Evolutionary conservation across 1,140 invertebrate species (phyloP).

Genomic region (Brachionus angularis): DNA sequence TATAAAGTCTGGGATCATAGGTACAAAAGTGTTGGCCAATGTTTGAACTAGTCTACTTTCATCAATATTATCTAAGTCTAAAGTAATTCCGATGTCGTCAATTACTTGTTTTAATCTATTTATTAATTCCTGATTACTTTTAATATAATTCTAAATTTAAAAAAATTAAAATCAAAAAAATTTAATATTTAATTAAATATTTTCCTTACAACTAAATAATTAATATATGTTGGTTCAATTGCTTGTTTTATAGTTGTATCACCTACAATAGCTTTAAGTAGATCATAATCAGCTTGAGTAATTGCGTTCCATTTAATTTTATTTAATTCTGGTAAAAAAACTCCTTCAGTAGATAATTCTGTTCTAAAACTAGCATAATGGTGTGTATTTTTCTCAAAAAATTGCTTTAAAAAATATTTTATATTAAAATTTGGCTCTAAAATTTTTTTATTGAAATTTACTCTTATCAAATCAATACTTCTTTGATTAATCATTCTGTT

Average conservation of each 20-base stretch:
- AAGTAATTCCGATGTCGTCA: not conserved
- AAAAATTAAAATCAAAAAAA: not conserved
- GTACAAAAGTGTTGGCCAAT: slow-evolving; percentile 7
- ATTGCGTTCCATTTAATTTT: slow-evolving; percentile 1
- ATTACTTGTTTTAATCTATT: not conserved
- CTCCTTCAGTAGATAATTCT: slow-evolving; percentile 9
- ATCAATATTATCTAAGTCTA: slow-evolving; percentile 4
- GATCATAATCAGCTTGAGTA: slow-evolving; percentile 5
- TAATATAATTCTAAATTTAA: slow-evolving; percentile 32
- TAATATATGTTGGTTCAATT: slow-evolving; percentile 1
- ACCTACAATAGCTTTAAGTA: slow-evolving; percentile 7
- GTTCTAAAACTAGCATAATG: slow-evolving; percentile 1
- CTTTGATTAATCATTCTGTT: slow-evolving; percentile 7
- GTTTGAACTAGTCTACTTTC: not conserved
- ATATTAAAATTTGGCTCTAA: not conserved
- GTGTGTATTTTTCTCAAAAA: slow-evolving; percentile 3
- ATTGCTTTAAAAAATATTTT: not conserved
- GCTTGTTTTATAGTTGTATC: slow-evolving; percentile 29
- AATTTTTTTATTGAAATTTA: not conserved
- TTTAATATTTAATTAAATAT: not conserved
- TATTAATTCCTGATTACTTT: not conserved
- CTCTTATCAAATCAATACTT: not conserved
- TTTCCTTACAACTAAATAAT: slow-evolving; percentile 14
- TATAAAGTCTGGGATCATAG: slow-evolving; percentile 36
- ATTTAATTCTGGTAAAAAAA: not conserved